Evolutionary conservation across 2,113 vertebrate species (phyloP).

Genomic region (Garra rufa): DNA sequence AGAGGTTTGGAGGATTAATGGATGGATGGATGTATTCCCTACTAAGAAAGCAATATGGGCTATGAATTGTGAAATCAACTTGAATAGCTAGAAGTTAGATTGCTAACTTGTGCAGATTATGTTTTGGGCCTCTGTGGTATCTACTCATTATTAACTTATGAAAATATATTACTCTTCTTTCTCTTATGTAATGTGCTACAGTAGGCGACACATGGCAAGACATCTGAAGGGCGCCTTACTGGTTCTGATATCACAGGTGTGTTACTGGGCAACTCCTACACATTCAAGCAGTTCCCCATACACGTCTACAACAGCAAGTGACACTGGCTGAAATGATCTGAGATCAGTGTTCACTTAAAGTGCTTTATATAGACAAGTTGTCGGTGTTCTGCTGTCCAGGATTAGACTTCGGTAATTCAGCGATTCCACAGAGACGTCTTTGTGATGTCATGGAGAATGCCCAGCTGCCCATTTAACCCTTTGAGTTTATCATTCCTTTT

Average conservation of each 20-base stretch:
- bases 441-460: slow-evolving; percentile 38
- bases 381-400: not conserved
- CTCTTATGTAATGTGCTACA: slow-evolving; percentile 9
- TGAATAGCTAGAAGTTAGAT: not conserved
- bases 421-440: slow-evolving; percentile 28
- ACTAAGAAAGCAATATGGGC: not conserved
- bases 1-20: not conserved
- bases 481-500: not conserved
- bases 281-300: not conserved
- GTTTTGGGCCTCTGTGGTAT: not conserved
- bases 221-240: slow-evolving; percentile 14
- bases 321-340: not conserved
- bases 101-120: not conserved
- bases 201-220: not conserved
- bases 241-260: slow-evolving; percentile 1
- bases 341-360: not conserved
- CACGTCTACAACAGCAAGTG: slow-evolving; percentile 1
- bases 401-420: not conserved
- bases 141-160: not conserved
- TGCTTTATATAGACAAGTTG: not conserved
- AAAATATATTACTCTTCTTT: not conserved
- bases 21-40: not conserved
- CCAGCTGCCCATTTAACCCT: slow-evolving; percentile 26
- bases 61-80: not conserved
- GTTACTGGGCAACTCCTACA: slow-evolving; percentile 24